Percentiles rank a stretch among this genome's conserved stretches.
Evolutionary conservation across 1,140 invertebrate species (phyloP).

Genomic region (Cotesia chilonis): DNA sequence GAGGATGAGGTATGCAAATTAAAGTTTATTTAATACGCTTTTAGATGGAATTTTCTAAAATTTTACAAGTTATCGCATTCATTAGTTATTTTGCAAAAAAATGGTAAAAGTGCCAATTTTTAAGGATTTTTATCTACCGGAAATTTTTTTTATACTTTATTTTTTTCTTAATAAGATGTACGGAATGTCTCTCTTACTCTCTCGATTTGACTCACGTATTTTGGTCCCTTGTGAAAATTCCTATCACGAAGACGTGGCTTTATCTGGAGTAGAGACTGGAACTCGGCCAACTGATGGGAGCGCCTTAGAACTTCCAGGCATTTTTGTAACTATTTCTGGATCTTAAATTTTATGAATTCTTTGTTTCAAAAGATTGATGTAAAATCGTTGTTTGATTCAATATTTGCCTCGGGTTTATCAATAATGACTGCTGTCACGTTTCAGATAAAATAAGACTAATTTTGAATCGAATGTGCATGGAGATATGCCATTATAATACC

Average conservation of each 20-base stretch:
- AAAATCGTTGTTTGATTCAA: neutral
- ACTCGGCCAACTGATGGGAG: constrained; percentile 32
- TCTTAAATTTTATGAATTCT: neutral
- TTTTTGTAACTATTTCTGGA: constrained; percentile 35
- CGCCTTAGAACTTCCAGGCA: constrained; percentile 39
- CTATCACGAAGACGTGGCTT: constrained; percentile 15
- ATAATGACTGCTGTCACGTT: no score
- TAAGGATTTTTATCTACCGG: no score
- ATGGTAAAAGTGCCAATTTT: no score
- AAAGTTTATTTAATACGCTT: no score
- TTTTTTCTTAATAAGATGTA: neutral
- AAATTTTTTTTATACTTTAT: neutral
- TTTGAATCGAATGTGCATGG: no score
- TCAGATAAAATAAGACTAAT: no score
- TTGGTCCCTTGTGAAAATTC: constrained; percentile 19
- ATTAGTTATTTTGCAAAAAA: no score
- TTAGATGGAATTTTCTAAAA: no score
- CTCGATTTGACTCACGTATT: constrained; percentile 19
- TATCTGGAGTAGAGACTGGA: constrained; percentile 31
- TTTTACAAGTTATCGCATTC: no score
- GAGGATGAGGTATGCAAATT: no score
- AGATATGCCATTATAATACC: no score
- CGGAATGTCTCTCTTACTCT: constrained; percentile 9
- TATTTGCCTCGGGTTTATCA: no score
- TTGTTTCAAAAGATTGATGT: constrained; percentile 12